Evolutionary conservation across 2,888 invertebrate genomes (phyloP), one percentile per base, ranked within the genome.

Genomic region (Nysson spinosus): DNA sequence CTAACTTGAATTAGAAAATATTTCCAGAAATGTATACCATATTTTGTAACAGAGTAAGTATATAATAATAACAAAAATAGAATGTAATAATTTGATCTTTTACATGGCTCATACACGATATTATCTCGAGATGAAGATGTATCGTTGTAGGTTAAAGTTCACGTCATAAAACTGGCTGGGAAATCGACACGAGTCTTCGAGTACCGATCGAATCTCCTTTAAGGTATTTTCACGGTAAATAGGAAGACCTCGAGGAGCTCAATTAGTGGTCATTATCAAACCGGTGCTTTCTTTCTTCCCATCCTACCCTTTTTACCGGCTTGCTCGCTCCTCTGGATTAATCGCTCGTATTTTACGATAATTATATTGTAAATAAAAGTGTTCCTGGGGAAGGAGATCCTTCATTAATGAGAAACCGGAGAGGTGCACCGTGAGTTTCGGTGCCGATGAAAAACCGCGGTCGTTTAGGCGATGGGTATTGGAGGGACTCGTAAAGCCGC

Each of bases 191-290:
- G 20, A 43, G 28, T 11, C 26, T 11, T 9, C 32, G 12, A 43
- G 24, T 35, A 30, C 16, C 1, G 55, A 58, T 69, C 57, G 47
- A 50, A 51, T 69, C 42, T 55, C 51, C 39, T 69, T 61, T 68
- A 47, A 68, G 32, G 55, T 50, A 47, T 63, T n/a, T 50, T 32
- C 49, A 24, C 11, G 51, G 37, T 66, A 69, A 76, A 76, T 75
- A 62, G 72, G 76, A 74, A 77, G 73, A 75, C 73, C 66, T 42
- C 32, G 61, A 71, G 61, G 69, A 56, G 62, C 78, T 71, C 76
- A 80, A 81, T 80, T 81, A 79, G 75, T 71, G 70, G 70, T 74
- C 64, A 78, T 81, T 81, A 77, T 56, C 67, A 67, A 75, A 69
- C 63, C 49, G 24, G 24, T 43, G 56, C 34, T 64, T 66, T 37